Conservation (phyloP, 2,113 vertebrate genomes). For the Urocynchramus pylzowi region DNA sequence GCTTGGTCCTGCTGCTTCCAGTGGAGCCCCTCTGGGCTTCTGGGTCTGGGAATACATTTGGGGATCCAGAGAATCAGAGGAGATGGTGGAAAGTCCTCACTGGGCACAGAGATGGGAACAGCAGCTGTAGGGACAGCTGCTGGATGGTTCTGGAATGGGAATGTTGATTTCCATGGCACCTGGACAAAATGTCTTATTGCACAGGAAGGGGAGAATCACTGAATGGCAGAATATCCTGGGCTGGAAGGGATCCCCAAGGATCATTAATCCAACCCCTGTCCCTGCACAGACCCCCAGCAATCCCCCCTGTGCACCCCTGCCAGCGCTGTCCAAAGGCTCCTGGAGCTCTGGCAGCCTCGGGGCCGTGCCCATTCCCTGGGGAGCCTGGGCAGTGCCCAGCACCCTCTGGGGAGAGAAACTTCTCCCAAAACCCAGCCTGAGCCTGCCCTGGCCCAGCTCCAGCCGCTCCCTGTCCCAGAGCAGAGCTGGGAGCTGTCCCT, state of each 20-base stretch:
- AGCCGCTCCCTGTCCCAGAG: not conserved
- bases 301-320: not conserved
- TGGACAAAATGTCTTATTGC: not conserved
- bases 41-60: not conserved
- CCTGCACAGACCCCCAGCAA: not conserved
- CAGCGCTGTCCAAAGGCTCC: not conserved
- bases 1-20: not conserved
- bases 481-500: not conserved
- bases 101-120: not conserved
- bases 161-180: not conserved
- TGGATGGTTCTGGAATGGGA: not conserved
- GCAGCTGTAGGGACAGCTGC: not conserved
- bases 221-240: not conserved
- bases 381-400: not conserved
- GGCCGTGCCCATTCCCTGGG: not conserved
- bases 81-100: not conserved
- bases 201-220: not conserved
- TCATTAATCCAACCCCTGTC: rapidly evolving
- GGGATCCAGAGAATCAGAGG: not conserved
- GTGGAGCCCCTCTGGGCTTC: not conserved
- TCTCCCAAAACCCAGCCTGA: not conserved
- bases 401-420: not conserved
- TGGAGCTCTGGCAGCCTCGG: not conserved
- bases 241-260: not conserved
- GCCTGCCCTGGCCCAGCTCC: not conserved